These are phyloP conservation scores for Drusus annulatus DNA, from an alignment of 1,140 invertebrate species.

Conservation along the genomic window DNA sequence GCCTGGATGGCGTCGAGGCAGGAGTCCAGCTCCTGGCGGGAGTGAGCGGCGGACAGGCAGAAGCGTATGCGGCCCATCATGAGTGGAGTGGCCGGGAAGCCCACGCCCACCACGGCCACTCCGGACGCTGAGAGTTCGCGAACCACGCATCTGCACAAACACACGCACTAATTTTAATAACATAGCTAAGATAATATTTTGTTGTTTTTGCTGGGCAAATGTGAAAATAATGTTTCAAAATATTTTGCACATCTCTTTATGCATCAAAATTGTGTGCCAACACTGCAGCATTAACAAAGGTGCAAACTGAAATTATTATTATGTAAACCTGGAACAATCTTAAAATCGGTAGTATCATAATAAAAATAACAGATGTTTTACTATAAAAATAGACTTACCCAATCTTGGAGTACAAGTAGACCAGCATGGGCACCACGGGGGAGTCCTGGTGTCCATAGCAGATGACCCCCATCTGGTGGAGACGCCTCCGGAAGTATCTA, in stretches of 20 bases:
- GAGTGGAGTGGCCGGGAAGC: conserved; percentile 98
- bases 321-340: no score
- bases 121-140: conserved; percentile 85
- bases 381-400: conserved; percentile 71
- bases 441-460: conserved; percentile 97
- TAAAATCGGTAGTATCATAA: no score
- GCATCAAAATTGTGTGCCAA: no score
- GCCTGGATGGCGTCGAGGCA: conserved; percentile 82
- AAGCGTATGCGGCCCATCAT: conserved; percentile 95
- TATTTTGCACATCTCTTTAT: no score
- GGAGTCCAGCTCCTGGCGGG: conserved; percentile 95
- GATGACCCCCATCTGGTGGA: conserved; percentile 94
- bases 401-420: conserved; percentile 95
- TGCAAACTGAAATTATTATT: no score
- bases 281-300: no score
- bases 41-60: conserved; percentile 96
- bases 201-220: no score
- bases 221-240: no score
- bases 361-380: conserved; percentile 60
- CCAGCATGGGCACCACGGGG: conserved; percentile 95
- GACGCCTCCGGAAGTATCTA: conserved; percentile 85
- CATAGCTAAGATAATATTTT: no score
- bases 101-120: conserved; percentile 95
- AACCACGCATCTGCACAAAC: conserved; percentile 82
- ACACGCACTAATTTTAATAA: conserved; percentile 26